These are phyloP conservation scores for Enteromius afrohamiltoni DNA, from an alignment of 2,797 vertebrate genomes.

Conservation along the genomic window DNA sequence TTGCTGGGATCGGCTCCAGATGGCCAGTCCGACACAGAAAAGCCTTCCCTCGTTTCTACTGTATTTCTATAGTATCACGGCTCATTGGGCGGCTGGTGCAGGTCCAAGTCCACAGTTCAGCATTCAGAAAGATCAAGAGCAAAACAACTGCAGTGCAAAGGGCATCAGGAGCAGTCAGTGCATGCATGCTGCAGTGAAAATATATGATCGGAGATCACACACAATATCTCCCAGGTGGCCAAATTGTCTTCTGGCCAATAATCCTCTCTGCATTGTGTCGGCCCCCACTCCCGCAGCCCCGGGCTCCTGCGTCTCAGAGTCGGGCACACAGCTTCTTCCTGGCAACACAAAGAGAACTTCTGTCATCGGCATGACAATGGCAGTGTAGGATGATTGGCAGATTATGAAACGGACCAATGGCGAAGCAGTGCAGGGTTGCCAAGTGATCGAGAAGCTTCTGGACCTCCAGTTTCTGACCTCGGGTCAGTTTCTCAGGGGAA, in stretches of 20 bases:
- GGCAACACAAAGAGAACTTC: conserved; percentile 72
- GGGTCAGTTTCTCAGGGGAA: conserved; percentile 46
- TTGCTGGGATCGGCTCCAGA: conserved; percentile 6
- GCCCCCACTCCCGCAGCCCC: conserved; percentile 47
- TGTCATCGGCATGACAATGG: conserved; percentile 67
- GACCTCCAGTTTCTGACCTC: conserved; percentile 63
- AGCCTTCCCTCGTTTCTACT: not conserved
- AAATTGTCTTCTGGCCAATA: conserved; percentile 63
- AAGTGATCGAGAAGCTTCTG: conserved; percentile 57
- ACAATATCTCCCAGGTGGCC: conserved; percentile 62
- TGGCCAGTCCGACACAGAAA: not conserved
- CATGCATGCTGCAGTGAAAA: not conserved
- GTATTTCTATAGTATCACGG: not conserved
- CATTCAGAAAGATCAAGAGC: conserved; percentile 6
- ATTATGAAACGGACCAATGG: conserved; percentile 73
- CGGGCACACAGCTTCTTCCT: conserved; percentile 77
- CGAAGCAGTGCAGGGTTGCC: conserved; percentile 60
- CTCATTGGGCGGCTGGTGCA: not conserved
- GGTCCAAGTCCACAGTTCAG: conserved; percentile 10
- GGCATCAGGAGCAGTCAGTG: not conserved
- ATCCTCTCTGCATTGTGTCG: conserved; percentile 72
- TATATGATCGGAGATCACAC: not conserved
- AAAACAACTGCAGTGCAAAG: conserved; percentile 5
- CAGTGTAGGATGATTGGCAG: conserved; percentile 76
- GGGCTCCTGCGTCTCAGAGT: conserved; percentile 72